These are phyloP conservation scores for Therioaphis trifolii DNA, from an alignment of 2,888 invertebrate genomes.

Conservation along the genomic window DNA sequence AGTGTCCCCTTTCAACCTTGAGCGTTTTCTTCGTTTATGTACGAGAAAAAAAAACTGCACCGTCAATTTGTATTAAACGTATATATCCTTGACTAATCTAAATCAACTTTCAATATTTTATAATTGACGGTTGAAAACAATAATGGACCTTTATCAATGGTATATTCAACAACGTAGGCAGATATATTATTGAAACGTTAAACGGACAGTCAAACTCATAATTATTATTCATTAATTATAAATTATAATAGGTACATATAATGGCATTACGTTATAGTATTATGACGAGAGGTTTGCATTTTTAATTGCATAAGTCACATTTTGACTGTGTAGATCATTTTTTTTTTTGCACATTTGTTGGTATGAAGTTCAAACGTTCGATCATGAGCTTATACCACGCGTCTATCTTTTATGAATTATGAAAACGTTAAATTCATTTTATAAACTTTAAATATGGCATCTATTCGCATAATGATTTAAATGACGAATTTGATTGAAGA, in stretches of 20 bases:
- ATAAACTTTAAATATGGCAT: too few species aligned
- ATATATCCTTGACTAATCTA: conserved; percentile 30
- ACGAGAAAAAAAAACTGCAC: not conserved
- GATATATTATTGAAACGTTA: not conserved
- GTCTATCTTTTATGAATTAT: too few species aligned
- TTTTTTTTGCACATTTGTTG: too few species aligned
- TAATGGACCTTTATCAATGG: not conserved
- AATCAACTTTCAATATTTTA: conserved; percentile 46
- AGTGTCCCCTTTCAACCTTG: conserved; percentile 26
- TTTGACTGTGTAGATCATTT: too few species aligned
- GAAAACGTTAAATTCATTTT: too few species aligned
- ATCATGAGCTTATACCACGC: too few species aligned
- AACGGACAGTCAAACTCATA: not conserved
- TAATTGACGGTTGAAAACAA: conserved; percentile 30
- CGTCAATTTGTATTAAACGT: not conserved
- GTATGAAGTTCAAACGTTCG: too few species aligned
- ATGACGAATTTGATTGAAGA: too few species aligned
- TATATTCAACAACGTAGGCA: not conserved
- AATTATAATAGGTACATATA: not conserved
- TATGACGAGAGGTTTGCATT: not conserved
- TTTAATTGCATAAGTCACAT: too few species aligned
- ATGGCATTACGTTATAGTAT: too few species aligned
- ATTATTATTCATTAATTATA: conserved; percentile 13
- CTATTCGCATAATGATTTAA: too few species aligned
- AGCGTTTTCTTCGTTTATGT: not conserved